These are phyloP conservation scores for Agrilus planipennis DNA, from an alignment of 1,140 invertebrate species.

Conservation along the genomic window DNA sequence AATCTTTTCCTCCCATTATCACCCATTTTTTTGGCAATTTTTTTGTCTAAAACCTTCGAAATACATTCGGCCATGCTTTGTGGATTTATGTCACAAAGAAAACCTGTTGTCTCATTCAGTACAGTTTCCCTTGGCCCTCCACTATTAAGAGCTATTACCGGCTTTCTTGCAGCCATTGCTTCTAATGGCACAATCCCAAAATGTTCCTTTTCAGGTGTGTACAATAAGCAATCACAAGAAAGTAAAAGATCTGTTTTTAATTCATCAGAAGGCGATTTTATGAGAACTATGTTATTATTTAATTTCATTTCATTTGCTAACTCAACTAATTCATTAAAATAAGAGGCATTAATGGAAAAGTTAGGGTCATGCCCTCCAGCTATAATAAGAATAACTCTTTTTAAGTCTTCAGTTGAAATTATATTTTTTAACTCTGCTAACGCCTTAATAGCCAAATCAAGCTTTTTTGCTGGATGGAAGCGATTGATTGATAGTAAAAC, in stretches of 20 bases:
- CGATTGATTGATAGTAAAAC: slow-evolving; percentile 92
- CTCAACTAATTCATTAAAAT: slow-evolving; percentile 67
- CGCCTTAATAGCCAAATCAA: slow-evolving; percentile 71
- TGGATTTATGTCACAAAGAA: slow-evolving; percentile 57
- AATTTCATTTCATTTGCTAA: slow-evolving; percentile 54
- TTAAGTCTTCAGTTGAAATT: slow-evolving; percentile 43
- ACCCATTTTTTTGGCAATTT: slow-evolving; percentile 49
- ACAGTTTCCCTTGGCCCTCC: slow-evolving; percentile 95
- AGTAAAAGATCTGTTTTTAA: slow-evolving; percentile 72
- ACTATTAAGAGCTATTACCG: slow-evolving; percentile 89
- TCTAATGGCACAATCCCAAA: slow-evolving; percentile 99
- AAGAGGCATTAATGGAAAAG: slow-evolving; percentile 79
- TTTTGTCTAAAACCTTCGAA: slow-evolving; percentile 43
- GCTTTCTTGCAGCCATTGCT: slow-evolving; percentile 89
- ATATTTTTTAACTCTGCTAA: slow-evolving; percentile 51
- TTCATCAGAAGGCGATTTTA: slow-evolving; percentile 76
- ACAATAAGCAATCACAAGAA: slow-evolving; percentile 67
- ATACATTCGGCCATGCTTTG: slow-evolving; percentile 71
- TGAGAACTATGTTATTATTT: slow-evolving; percentile 65
- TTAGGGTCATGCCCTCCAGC: slow-evolving; percentile 93
- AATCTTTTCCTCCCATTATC: slow-evolving; percentile 57
- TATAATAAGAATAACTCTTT: slow-evolving; percentile 72
- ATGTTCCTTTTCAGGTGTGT: slow-evolving; percentile 95
- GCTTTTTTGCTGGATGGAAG: slow-evolving; percentile 95
- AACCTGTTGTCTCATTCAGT: slow-evolving; percentile 79